Evolutionary conservation across 2,888 invertebrate species (phyloP).

Genomic region (Heteropelma amictum): DNA sequence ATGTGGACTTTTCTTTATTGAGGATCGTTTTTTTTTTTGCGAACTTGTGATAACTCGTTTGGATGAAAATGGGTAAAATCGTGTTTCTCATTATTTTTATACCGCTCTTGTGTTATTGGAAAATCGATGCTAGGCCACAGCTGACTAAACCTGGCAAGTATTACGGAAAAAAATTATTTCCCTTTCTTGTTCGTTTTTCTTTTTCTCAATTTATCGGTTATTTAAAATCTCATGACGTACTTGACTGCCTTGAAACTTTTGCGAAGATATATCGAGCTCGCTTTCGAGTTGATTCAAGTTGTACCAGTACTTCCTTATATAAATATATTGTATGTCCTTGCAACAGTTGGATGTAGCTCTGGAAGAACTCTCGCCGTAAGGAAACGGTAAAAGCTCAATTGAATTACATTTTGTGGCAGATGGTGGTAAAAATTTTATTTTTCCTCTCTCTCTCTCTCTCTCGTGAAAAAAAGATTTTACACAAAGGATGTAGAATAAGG

Average conservation of each 20-base stretch:
- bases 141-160: constrained; percentile 53
- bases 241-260: not conserved
- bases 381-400: constrained; percentile 49
- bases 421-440: constrained; percentile 5
- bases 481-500: not conserved
- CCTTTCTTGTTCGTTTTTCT: not conserved
- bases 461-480: not conserved
- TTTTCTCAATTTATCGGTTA: not conserved
- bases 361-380: constrained; percentile 5
- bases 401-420: constrained; percentile 45
- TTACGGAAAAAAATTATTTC: too few relatives aligned
- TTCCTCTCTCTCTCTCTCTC: not conserved
- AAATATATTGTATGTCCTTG: not conserved
- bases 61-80: constrained; percentile 9
- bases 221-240: not conserved
- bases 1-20: too few relatives aligned
- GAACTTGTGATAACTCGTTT: not conserved
- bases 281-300: too few relatives aligned
- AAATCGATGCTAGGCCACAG: constrained; percentile 40
- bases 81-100: constrained; percentile 8
- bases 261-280: not conserved
- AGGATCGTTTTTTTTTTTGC: not conserved
- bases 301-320: not conserved
- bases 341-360: constrained; percentile 24
- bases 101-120: constrained; percentile 12